Conservation (phyloP, 2,888 invertebrate species). For the Creontiades dilutus region DNA sequence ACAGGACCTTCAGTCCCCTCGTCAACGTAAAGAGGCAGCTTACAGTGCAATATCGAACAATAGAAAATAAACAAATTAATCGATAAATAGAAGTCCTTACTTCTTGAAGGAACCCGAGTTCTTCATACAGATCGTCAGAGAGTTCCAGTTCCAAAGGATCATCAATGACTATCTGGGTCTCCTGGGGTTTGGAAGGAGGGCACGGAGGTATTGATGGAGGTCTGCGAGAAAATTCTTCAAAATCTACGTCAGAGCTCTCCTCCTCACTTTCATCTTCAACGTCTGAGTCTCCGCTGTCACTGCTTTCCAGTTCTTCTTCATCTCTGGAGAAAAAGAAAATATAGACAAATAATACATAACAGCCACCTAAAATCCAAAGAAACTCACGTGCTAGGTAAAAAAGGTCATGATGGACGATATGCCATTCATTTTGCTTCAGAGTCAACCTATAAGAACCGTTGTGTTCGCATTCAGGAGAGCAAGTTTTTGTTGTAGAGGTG, state of each 20-base stretch:
- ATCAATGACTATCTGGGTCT: slow-evolving; percentile 75
- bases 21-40: no score
- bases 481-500: no score
- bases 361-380: background rate
- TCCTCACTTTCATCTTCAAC: slow-evolving; percentile 85
- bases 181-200: slow-evolving; percentile 76
- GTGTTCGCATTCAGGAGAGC: no score
- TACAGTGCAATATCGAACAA: no score
- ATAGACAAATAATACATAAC: background rate
- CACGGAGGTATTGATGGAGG: slow-evolving; percentile 29
- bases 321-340: background rate
- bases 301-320: slow-evolving; percentile 73
- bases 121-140: slow-evolving; percentile 72
- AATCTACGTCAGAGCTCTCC: slow-evolving; percentile 78
- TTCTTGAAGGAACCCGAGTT: slow-evolving; percentile 71
- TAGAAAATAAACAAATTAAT: no score
- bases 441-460: no score
- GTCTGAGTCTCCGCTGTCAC: slow-evolving; percentile 78
- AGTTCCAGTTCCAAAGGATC: slow-evolving; percentile 59
- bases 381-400: no score
- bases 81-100: background rate
- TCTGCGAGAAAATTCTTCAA: background rate
- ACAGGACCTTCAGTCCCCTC: no score
- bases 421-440: no score
- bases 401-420: no score